Base-by-base conservation (phyloP, 2,113 vertebrate genomes). In the Amphilophus citrinellus region DNA sequence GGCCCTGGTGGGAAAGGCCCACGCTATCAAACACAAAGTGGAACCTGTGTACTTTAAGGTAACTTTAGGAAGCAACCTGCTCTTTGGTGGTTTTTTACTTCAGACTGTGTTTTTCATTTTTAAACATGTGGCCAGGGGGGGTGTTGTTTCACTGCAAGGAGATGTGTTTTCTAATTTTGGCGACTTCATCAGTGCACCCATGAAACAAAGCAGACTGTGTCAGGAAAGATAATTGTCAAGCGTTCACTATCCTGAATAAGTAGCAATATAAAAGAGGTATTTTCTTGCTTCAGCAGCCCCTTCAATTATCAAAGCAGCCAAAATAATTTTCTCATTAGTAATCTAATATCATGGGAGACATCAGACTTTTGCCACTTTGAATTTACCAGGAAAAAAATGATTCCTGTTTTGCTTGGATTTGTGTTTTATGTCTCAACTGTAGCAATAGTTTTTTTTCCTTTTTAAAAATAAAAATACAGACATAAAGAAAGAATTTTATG, bases 21-120 rank as follows among this genome's bases (percentile, higher is more conserved):
- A 99, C 0, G 98, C 98, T 10, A 91, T 99, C 91, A 99, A 98
- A 93, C 97, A 99, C 94, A 98, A 99, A 95, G 98, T 99, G 96
- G 98, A 99, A 66, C 98, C 98, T 0, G 91, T 99, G 85, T 99
- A 99, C 94, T 99, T 99, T 84, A 99, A 99, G 97, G 98, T 98
- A 91, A 90, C 15, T 17, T n/a, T 9, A 3, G 10, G 11, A 50
- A 68, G 50, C 15, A 9, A 44, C 7, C 37, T 17, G 3, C 0
- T 4, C 6, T 78, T n/a, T 56, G 15, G 18, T 18, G 15, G 20
- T 27, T 9, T 0, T 56, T 56, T 24, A 59, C 61, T 63, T 0
- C 27, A 2, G 15, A 30, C 59, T 20, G 20, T 47, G 15, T 77
- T 47, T 77, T 44, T 44, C 22, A 24, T 39, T 66, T 66, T 44